A percentile compares a stretch with the other conserved stretches of the same genome.
phyloP scores from a whole-genome alignment of 2,113 vertebrate species.

The Hiodon alosoides region DNA sequence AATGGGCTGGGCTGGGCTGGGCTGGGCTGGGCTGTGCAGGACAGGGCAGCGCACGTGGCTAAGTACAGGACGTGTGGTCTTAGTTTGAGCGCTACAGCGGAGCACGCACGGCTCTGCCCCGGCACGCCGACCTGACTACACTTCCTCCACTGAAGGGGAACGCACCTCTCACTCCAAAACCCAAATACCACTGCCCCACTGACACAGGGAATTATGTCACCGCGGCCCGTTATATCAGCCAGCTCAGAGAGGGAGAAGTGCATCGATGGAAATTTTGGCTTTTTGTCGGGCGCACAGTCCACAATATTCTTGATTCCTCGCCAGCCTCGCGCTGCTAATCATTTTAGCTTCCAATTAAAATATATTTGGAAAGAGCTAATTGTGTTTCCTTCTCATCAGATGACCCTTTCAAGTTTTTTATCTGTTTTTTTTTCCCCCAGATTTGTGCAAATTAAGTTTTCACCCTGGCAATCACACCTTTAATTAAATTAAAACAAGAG shows the following conservation, averaged over 20 bases:
- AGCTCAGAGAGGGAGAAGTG: constrained; percentile 23
- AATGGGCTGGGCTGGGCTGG: too few species aligned
- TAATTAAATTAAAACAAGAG: constrained; percentile 72
- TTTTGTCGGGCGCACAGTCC: too few species aligned
- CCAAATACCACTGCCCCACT: not conserved
- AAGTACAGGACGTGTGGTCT: not conserved
- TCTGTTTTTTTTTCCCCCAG: constrained; percentile 25
- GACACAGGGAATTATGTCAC: not conserved
- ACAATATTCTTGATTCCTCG: constrained; percentile 15
- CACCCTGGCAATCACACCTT: constrained; percentile 57
- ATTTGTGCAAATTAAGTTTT: constrained; percentile 62
- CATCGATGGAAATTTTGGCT: not conserved
- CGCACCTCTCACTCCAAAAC: too few species aligned
- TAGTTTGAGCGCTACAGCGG: not conserved
- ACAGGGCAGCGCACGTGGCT: not conserved
- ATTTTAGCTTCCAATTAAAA: constrained; percentile 44
- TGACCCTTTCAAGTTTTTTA: constrained; percentile 39
- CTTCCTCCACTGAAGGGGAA: not conserved
- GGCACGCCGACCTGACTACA: not conserved
- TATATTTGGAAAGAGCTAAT: constrained; percentile 45
- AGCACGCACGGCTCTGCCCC: too few species aligned
- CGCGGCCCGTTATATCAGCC: not conserved
- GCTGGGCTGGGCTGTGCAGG: not conserved
- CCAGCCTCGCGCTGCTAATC: constrained; percentile 14
- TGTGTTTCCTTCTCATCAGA: constrained; percentile 39